A percentile compares a stretch with the other conserved stretches of the same genome.
Evolutionary conservation across 2,113 vertebrate species (phyloP).

Genomic region (Bos javanicus): DNA sequence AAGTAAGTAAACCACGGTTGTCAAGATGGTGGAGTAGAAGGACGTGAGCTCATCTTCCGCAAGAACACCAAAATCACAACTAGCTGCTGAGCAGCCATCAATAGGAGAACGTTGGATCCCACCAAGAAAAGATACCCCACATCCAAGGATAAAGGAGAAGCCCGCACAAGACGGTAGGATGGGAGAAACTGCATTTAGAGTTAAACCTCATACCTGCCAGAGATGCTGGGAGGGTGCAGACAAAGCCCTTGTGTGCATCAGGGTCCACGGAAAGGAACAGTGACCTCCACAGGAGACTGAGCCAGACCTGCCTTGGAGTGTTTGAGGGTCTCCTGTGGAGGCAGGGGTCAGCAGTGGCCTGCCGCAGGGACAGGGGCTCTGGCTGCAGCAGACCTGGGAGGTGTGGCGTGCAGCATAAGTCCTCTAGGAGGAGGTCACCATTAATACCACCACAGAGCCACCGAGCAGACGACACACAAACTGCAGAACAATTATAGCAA

Average conservation of each 20-base stretch:
- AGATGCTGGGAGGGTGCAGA: background rate
- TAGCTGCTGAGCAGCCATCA: background rate
- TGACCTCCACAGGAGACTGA: background rate
- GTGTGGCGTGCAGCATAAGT: background rate
- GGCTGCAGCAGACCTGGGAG: background rate
- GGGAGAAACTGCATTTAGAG: background rate
- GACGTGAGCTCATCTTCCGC: rapidly evolving
- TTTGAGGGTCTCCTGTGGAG: background rate
- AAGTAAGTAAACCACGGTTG: background rate
- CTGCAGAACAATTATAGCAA: background rate
- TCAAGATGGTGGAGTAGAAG: background rate
- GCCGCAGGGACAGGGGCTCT: background rate
- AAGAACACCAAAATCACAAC: background rate
- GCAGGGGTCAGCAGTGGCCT: background rate
- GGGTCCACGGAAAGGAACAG: background rate
- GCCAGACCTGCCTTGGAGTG: background rate
- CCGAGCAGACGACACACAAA: background rate
- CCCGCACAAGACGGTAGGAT: background rate
- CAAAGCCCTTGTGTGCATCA: background rate
- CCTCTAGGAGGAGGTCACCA: background rate
- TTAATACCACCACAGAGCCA: background rate
- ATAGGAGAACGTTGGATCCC: background rate
- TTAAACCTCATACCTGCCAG: background rate
- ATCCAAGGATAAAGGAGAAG: background rate
- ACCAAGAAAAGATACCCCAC: background rate